phyloP scores from a whole-genome alignment of 2,888 invertebrate genomes.

The Drosophila longiperda region DNA sequence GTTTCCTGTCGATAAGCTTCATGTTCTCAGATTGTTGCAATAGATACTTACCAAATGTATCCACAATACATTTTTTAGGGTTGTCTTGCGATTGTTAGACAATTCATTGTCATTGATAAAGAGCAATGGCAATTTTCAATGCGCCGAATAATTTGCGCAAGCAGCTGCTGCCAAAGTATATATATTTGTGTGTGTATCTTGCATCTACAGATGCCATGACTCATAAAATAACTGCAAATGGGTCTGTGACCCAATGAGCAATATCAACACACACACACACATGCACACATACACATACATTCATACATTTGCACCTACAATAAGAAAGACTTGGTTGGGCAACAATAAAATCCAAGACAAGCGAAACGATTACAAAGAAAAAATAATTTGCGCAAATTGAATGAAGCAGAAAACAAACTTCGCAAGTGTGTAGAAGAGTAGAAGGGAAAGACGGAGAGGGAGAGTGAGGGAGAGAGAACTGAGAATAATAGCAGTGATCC shows the following conservation, averaged over 20 bases:
- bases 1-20: conserved; percentile 13
- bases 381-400: conserved; percentile 77
- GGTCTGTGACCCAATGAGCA: conserved; percentile 76
- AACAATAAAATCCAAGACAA: conserved; percentile 72
- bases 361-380: conserved; percentile 76
- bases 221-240: conserved; percentile 53
- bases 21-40: conserved; percentile 24
- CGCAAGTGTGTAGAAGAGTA: neutral
- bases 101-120: conserved; percentile 75
- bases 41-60: conserved; percentile 16
- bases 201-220: conserved; percentile 55
- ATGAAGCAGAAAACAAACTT: conserved; percentile 23
- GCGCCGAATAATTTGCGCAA: conserved; percentile 64
- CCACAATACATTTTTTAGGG: conserved; percentile 39
- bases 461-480: conserved; percentile 17
- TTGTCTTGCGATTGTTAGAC: conserved; percentile 43
- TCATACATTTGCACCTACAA: conserved; percentile 69
- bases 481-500: conserved; percentile 59
- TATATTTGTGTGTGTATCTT: conserved; percentile 6
- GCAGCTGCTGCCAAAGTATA: conserved; percentile 43
- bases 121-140: conserved; percentile 61
- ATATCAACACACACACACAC: conserved; percentile 42
- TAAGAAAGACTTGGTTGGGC: conserved; percentile 54
- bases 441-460: neutral
- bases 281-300: conserved; percentile 19